phyloP scores from a whole-genome alignment of 37 sponge, comb jelly and placozoan species.

The Spongia lamella region DNA sequence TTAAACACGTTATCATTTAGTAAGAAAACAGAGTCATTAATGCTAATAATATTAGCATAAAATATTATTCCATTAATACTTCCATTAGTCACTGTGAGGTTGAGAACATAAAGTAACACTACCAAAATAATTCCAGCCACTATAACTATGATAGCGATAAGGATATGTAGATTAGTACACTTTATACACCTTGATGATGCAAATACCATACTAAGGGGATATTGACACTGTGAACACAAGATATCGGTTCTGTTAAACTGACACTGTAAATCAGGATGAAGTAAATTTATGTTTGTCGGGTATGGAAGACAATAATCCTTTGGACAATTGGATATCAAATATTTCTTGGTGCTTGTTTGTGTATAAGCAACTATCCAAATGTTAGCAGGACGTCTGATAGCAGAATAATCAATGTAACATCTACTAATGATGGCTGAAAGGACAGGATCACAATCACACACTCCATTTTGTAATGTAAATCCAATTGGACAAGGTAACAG shows the following conservation, averaged over 20 bases:
- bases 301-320: slow-evolving; percentile 10
- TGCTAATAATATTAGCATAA: no score
- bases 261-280: slow-evolving; percentile 15
- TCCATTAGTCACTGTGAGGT: no score
- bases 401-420: no score
- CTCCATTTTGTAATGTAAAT: not conserved
- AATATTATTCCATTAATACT: no score
- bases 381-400: no score
- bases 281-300: not conserved
- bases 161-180: slow-evolving; percentile 5
- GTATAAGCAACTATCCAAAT: no score
- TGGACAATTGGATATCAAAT: not conserved
- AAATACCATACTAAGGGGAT: slow-evolving; percentile 8
- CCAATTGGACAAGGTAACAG: slow-evolving; percentile 6
- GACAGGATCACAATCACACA: slow-evolving; percentile 1
- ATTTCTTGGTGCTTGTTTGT: no score
- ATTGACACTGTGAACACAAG: slow-evolving; percentile 18
- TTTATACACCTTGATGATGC: slow-evolving; percentile 15
- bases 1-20: no score
- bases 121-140: slow-evolving; percentile 11
- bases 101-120: no score
- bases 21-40: no score
- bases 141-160: not conserved
- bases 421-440: not conserved
- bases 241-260: not conserved